These are phyloP conservation scores for Pterocles burchelli DNA, from an alignment of 2,113 vertebrate genomes.

Conservation along the genomic window DNA sequence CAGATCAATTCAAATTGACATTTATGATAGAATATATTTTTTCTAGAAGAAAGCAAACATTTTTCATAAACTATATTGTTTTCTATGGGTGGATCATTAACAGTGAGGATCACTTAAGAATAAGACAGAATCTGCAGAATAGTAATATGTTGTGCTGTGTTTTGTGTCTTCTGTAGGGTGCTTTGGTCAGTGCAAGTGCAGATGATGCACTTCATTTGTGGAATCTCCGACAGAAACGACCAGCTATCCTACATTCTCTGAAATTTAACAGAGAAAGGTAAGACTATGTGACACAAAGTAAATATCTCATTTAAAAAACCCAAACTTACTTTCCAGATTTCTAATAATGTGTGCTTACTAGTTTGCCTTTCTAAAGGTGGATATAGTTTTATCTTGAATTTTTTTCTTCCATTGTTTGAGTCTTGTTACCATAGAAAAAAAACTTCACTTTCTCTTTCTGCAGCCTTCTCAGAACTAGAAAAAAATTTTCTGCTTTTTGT, in stretches of 20 bases:
- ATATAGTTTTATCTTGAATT: neutral
- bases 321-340: neutral
- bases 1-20: neutral
- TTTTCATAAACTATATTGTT: neutral
- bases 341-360: neutral
- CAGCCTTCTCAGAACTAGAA: neutral
- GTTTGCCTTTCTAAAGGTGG: neutral
- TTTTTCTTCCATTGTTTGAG: neutral
- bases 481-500: neutral
- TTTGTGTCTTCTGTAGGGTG: constrained; percentile 82
- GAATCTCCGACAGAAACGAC: constrained; percentile 95
- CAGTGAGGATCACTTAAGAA: neutral
- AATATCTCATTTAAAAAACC: neutral
- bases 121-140: neutral
- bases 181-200: constrained; percentile 93
- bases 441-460: neutral
- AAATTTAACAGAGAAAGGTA: constrained; percentile 98
- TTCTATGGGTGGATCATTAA: neutral
- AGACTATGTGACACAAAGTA: constrained; percentile 25
- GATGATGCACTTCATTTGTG: constrained; percentile 97
- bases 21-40: neutral
- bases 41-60: neutral
- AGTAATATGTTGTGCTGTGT: neutral
- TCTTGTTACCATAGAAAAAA: neutral
- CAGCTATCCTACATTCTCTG: constrained; percentile 94